Evolutionary conservation across 2,797 vertebrate genomes (phyloP).

Genomic region (Ptychobarbus kaznakovi): DNA sequence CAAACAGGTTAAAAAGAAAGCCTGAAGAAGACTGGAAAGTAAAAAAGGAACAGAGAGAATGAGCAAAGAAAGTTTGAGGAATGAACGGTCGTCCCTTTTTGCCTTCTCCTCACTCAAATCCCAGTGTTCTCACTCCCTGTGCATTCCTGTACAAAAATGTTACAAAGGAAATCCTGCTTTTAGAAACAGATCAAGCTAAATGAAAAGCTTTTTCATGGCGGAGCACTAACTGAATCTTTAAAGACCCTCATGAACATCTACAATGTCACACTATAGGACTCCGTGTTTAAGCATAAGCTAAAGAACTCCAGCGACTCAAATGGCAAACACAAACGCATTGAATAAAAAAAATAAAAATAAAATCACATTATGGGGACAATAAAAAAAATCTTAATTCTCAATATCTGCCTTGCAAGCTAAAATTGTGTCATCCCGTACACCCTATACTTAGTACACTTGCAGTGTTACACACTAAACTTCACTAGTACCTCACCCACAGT

Average conservation of each 20-base stretch:
- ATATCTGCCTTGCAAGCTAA: constrained; percentile 53
- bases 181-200: constrained; percentile 11
- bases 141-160: constrained; percentile 14
- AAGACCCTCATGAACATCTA: not conserved
- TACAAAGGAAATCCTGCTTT: constrained; percentile 9
- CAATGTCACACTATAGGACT: constrained; percentile 23
- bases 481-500: constrained; percentile 38
- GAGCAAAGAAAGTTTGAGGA: constrained; percentile 2
- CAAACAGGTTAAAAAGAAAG: constrained; percentile 6
- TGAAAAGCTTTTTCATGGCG: not conserved
- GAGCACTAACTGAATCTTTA: not conserved
- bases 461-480: constrained; percentile 41
- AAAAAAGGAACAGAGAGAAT: not conserved
- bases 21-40: not conserved
- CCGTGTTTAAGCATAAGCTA: not conserved
- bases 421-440: constrained; percentile 61
- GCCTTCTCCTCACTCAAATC: not conserved
- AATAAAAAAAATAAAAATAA: not conserved
- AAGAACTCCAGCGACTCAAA: not conserved
- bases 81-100: constrained; percentile 14
- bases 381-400: constrained; percentile 44
- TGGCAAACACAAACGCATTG: constrained; percentile 7
- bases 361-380: not conserved
- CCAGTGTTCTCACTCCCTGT: not conserved
- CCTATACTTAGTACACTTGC: constrained; percentile 62